Evolutionary conservation across 2,888 invertebrate genomes (phyloP).

Genomic region (Hypomecis atomaria): DNA sequence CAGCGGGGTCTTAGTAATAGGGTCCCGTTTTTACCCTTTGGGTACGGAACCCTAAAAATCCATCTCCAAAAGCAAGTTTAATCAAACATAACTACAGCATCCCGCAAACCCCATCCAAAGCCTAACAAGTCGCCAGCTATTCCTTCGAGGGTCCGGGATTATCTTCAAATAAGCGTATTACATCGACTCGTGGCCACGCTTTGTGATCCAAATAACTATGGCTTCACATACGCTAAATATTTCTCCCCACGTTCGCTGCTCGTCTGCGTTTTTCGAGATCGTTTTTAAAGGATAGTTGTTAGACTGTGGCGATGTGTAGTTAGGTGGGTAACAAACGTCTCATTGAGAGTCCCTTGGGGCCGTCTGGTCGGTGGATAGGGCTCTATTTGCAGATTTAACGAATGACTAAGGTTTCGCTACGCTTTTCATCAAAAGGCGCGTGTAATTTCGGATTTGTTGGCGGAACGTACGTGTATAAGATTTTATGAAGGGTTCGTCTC

Average conservation of each 20-base stretch:
- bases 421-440: conserved; percentile 54
- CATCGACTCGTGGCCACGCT: conserved; percentile 62
- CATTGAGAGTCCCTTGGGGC: conserved; percentile 52
- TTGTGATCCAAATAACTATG: conserved; percentile 72
- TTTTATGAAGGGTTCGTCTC: conserved; percentile 5
- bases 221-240: conserved; percentile 53
- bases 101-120: conserved; percentile 35
- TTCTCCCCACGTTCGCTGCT: conserved; percentile 27
- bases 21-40: no score
- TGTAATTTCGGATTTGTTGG: conserved; percentile 57
- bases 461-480: conserved; percentile 26
- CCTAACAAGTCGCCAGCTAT: conserved; percentile 58
- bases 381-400: conserved; percentile 65
- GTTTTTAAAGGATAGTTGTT: conserved; percentile 29
- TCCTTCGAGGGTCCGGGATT: conserved; percentile 60
- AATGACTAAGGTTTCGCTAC: conserved; percentile 63
- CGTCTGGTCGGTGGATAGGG: conserved; percentile 54
- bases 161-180: conserved; percentile 80
- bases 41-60: no score
- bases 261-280: conserved; percentile 31
- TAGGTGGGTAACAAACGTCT: conserved; percentile 35
- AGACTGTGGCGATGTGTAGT: conserved; percentile 35
- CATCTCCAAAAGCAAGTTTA: conserved; percentile 27
- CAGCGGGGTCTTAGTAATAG: no score
- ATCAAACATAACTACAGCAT: conserved; percentile 39